Percentiles rank a stretch among this genome's conserved stretches.
Evolutionary conservation across 2,113 vertebrate genomes (phyloP).

Genomic region (Erinaceus europaeus): DNA sequence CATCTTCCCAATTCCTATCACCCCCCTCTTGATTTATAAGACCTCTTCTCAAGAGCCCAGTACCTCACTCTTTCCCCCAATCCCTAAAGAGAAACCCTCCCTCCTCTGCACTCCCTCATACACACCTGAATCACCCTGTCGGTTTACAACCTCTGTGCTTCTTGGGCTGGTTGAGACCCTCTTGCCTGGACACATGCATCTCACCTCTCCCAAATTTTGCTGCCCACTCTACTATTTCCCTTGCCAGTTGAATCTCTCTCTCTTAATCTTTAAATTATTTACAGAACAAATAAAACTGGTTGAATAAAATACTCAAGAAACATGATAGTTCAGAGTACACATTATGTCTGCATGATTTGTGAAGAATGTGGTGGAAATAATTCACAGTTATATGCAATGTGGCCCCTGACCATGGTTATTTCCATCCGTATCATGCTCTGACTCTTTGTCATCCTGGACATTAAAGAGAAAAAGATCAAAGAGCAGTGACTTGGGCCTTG

Average conservation of each 20-base stretch:
- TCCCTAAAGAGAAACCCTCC: neutral
- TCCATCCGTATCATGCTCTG: neutral
- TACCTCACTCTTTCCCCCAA: neutral
- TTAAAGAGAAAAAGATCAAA: neutral
- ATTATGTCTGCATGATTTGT: neutral
- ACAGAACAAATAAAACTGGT: neutral
- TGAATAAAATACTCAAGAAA: neutral
- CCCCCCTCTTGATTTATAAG: neutral
- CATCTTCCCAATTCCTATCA: neutral
- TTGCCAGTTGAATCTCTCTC: neutral
- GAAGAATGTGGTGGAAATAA: neutral
- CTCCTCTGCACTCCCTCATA: neutral
- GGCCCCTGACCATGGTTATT: neutral
- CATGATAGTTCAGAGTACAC: neutral
- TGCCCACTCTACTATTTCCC: neutral
- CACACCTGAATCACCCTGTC: neutral
- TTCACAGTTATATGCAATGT: neutral
- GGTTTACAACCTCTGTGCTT: neutral
- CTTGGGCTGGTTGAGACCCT: neutral
- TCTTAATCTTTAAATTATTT: neutral
- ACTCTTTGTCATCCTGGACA: no score
- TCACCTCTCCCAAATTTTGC: neutral
- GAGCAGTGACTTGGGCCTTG: neutral
- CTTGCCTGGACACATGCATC: rapidly evolving
- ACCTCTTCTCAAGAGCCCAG: neutral